phyloP scores from a whole-genome alignment of 2,113 vertebrate genomes.

The Naja naja region DNA sequence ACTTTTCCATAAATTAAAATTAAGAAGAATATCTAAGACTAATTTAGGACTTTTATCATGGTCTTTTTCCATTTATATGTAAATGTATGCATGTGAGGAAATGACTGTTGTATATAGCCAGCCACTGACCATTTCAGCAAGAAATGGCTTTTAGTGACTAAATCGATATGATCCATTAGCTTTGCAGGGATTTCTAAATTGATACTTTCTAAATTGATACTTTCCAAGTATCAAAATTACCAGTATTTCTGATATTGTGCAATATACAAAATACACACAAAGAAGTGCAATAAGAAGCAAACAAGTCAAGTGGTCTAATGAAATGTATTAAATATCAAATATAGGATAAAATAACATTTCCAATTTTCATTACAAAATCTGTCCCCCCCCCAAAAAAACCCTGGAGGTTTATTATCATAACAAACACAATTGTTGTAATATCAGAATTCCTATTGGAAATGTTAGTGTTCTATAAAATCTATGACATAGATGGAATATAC shows the following conservation, averaged over 20 bases:
- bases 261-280: neutral
- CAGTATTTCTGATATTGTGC: neutral
- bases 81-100: neutral
- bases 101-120: neutral
- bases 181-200: neutral
- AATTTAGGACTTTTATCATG: neutral
- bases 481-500: neutral
- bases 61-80: neutral
- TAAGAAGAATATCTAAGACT: neutral
- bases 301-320: neutral
- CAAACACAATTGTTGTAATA: neutral
- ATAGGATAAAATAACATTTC: neutral
- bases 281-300: neutral
- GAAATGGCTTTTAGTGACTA: neutral
- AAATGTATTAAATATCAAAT: neutral
- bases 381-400: neutral
- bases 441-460: neutral
- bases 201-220: no score
- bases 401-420: neutral
- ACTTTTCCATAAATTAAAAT: neutral
- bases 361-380: neutral
- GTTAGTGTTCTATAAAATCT: neutral
- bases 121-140: neutral
- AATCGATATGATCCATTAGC: neutral
- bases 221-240: neutral